Percentiles rank a stretch among this genome's conserved stretches.
phyloP scores from a whole-genome alignment of 2,113 vertebrate genomes.

The Lycocorax pyrrhopterus region DNA sequence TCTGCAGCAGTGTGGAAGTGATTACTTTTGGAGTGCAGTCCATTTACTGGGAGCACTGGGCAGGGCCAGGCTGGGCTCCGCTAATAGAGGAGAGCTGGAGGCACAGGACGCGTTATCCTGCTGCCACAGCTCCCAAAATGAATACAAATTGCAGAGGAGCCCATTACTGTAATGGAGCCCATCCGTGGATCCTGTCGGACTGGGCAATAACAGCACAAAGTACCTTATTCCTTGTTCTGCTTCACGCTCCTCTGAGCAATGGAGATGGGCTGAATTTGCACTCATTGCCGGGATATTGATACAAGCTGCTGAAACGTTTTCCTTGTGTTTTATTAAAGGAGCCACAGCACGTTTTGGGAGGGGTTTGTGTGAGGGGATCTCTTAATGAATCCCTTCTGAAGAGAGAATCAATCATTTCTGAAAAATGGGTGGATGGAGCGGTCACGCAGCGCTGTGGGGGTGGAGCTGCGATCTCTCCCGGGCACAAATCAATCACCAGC shows the following conservation, averaged over 20 bases:
- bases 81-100: not conserved
- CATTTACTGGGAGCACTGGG: not conserved
- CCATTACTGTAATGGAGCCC: not conserved
- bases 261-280: not conserved
- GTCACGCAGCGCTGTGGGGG: not conserved
- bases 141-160: not conserved
- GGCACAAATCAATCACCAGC: not conserved
- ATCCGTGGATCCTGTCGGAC: not conserved
- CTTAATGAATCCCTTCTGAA: not conserved
- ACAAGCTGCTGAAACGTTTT: not conserved
- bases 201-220: not conserved
- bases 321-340: not conserved
- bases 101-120: not conserved
- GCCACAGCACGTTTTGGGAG: not conserved
- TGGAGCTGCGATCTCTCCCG: not conserved
- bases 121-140: not conserved
- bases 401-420: not conserved
- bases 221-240: not conserved
- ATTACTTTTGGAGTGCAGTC: not conserved
- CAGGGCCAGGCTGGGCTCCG: not conserved
- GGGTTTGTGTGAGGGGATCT: not conserved
- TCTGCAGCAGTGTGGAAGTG: conserved; percentile 16
- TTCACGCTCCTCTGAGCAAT: not conserved
- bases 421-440: not conserved
- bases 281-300: not conserved